Conservation (phyloP, 2,888 invertebrate genomes). For the Phalangium opilio region DNA sequence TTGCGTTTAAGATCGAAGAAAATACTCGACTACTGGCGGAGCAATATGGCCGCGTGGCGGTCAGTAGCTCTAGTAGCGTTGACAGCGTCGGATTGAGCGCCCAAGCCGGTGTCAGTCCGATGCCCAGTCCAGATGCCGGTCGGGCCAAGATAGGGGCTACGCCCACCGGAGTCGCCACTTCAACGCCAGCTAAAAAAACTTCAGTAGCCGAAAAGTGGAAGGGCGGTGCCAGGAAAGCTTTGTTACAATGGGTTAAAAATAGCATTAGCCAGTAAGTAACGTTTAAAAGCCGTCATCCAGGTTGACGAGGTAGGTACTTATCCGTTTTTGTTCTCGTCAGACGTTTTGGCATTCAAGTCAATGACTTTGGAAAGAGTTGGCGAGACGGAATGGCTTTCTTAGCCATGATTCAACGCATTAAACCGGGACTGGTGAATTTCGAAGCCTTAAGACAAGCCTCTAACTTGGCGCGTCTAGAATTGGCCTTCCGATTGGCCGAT, state of each 20-base stretch:
- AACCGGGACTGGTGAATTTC: conserved; percentile 76
- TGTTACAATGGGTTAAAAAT: conserved; percentile 87
- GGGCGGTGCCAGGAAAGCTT: conserved; percentile 74
- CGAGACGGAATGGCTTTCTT: conserved; percentile 89
- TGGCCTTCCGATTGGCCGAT: conserved; percentile 87
- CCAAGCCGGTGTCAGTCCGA: conserved; percentile 13
- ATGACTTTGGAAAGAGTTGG: conserved; percentile 91
- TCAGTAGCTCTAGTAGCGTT: conserved; percentile 64
- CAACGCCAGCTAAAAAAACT: conserved; percentile 14
- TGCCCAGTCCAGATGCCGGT: conserved; percentile 8
- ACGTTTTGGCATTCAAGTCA: conserved; percentile 70
- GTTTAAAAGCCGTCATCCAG: neutral
- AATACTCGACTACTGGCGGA: conserved; percentile 67
- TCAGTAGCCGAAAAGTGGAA: conserved; percentile 40
- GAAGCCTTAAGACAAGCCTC: conserved; percentile 59
- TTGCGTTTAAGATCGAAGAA: conserved; percentile 66
- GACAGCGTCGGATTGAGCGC: conserved; percentile 40
- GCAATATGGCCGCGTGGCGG: conserved; percentile 59
- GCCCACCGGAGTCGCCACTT: conserved; percentile 5
- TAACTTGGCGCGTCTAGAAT: conserved; percentile 69
- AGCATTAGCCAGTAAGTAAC: conserved; percentile 45
- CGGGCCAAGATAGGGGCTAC: conserved; percentile 6
- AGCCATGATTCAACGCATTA: conserved; percentile 85
- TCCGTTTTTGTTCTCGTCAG: conserved; percentile 38
- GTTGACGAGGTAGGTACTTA: neutral